Evolutionary conservation across 2,797 vertebrate genomes (phyloP).

Genomic region (Coregonus ussuriensis): DNA sequence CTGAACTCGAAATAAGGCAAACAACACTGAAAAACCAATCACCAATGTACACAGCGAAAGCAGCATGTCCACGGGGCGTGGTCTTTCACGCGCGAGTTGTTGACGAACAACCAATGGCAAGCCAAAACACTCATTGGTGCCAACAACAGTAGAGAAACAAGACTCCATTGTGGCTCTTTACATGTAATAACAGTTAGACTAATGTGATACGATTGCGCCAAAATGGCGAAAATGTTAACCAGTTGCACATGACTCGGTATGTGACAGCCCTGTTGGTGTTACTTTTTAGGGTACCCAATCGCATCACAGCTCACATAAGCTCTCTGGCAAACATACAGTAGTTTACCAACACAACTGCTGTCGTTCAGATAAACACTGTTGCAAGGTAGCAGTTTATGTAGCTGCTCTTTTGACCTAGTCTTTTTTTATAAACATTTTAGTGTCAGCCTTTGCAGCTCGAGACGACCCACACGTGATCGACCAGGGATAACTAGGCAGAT

Average conservation of each 20-base stretch:
- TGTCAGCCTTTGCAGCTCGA: slow-evolving; percentile 51
- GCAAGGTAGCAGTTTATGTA: slow-evolving; percentile 6
- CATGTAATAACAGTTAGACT: not conserved
- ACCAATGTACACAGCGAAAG: slow-evolving; percentile 58
- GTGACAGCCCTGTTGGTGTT: not conserved
- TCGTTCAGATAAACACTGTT: slow-evolving; percentile 47
- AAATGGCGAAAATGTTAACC: slow-evolving; percentile 56
- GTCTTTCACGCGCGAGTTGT: slow-evolving; percentile 9
- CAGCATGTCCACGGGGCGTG: slow-evolving; percentile 68
- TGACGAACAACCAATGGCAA: slow-evolving; percentile 56
- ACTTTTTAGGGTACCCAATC: slow-evolving; percentile 55
- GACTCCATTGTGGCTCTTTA: slow-evolving; percentile 57
- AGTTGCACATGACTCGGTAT: slow-evolving; percentile 30
- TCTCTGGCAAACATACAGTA: slow-evolving; percentile 62
- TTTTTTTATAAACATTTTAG: slow-evolving; percentile 64
- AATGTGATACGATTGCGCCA: slow-evolving; percentile 48
- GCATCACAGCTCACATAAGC: slow-evolving; percentile 25
- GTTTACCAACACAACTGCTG: slow-evolving; percentile 4
- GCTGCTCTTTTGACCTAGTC: slow-evolving; percentile 52
- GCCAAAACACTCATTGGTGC: not conserved
- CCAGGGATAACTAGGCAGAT: slow-evolving; percentile 37
- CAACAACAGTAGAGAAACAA: slow-evolving; percentile 5
- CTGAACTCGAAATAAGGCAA: slow-evolving; percentile 43
- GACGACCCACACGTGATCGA: slow-evolving; percentile 41
- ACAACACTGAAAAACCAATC: slow-evolving; percentile 63